phyloP scores from a whole-genome alignment of 1,140 invertebrate species.

The Drosophila azteca region DNA sequence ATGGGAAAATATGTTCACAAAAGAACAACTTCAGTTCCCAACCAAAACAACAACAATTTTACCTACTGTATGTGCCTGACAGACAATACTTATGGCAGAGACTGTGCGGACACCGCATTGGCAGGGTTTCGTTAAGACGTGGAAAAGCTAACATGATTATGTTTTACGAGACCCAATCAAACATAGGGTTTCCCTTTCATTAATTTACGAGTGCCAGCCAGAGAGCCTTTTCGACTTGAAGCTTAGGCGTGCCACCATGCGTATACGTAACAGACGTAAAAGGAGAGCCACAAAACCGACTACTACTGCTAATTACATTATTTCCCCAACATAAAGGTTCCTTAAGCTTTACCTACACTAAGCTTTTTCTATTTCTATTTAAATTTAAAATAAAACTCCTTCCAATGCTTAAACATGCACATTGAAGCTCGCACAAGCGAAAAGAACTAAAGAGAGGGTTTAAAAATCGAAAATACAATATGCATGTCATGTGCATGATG shows the following conservation, averaged over 20 bases:
- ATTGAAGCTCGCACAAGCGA: neutral
- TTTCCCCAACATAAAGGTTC: no score
- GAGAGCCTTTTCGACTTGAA: neutral
- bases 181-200: slow-evolving; percentile 7
- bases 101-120: neutral
- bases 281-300: no score
- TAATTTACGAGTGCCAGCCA: neutral
- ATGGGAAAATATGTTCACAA: slow-evolving; percentile 30
- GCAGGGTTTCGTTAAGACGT: neutral
- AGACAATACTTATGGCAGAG: neutral
- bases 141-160: no score
- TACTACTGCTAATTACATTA: no score
- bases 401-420: neutral
- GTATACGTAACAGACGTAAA: neutral
- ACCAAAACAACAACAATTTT: slow-evolving; percentile 19
- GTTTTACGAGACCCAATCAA: slow-evolving; percentile 14
- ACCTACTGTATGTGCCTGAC: neutral
- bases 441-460: no score
- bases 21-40: slow-evolving; percentile 8
- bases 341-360: no score
- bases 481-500: no score
- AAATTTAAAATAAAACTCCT: neutral
- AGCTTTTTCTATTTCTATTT: no score
- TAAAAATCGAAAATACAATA: no score
- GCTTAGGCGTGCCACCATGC: neutral